Base-by-base conservation (phyloP, 2,113 vertebrate genomes). In the Stictonetta naevosa region DNA sequence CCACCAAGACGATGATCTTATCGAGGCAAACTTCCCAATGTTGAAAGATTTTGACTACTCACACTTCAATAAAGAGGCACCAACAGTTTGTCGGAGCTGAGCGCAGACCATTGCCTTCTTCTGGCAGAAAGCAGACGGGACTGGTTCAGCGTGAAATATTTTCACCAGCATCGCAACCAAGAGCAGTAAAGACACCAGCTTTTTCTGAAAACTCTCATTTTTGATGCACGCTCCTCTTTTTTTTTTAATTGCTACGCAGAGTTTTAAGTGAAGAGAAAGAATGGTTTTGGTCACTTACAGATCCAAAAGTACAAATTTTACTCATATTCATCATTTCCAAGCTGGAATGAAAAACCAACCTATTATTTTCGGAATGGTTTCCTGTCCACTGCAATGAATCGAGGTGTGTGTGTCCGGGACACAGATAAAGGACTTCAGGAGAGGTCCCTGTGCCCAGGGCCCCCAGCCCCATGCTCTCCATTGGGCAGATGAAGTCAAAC, bases 1-100 rank as follows among this genome's bases (percentile, higher is more conserved):
- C 75, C 62, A 46, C 40, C 22, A 10, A 46, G 76, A 88, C 69
- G 36, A 93, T 40, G n/a, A 93, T 42, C 55, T 81, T 59, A 53
- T 2, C 14, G 64, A 92, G 88, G 85, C 60, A 53, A 75, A 78
- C 38, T 18, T 67, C 77, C 93, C 82, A 83, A 59, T 46, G 15
- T 42, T 4, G 15, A 81, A 26, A 0, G 8, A 58, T 55, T 91
- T 86, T 36, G 79, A 59, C 72, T 92, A 13, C 86, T 36, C n/a
- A 56, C 42, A 62, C 78, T 94, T 94, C 86, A 83, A 13, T 34
- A 10, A 46, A 64, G 90, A 86, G 62, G 83, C 88, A 88, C 90
- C 95, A 92, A 25, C 46, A 3, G 31, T 80, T 81, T 81, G 80
- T 78, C 86, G 95, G 88, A 91, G 90, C 86, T 74, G 86, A 78